Percentiles rank a stretch among this genome's conserved stretches.
Conservation (phyloP, 2,797 vertebrate genomes). For the Numenius phaeopus region DNA sequence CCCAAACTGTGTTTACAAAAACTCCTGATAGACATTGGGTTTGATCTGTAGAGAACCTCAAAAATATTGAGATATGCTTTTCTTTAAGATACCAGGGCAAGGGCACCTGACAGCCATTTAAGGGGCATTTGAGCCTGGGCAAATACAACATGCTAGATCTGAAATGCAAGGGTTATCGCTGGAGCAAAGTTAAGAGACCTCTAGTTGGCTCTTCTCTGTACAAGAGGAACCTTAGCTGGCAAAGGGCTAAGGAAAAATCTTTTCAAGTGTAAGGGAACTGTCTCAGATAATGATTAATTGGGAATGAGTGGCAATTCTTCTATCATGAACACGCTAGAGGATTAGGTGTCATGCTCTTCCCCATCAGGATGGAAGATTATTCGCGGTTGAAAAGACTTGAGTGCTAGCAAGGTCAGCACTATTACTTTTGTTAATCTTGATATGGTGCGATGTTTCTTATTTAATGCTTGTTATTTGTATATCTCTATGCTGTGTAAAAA, state of each 20-base stretch:
- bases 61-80: not conserved
- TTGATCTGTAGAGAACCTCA: not conserved
- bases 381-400: slow-evolving; percentile 67
- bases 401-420: slow-evolving; percentile 68
- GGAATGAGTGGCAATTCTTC: slow-evolving; percentile 52
- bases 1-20: not conserved
- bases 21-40: not conserved
- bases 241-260: slow-evolving; percentile 13
- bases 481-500: slow-evolving; percentile 42
- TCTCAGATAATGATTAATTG: slow-evolving; percentile 59
- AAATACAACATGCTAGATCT: not conserved
- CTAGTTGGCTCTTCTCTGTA: not conserved
- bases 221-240: not conserved
- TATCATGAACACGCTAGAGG: slow-evolving; percentile 45
- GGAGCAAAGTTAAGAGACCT: not conserved
- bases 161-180: not conserved
- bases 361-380: slow-evolving; percentile 60
- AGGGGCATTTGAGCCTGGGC: not conserved
- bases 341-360: slow-evolving; percentile 53
- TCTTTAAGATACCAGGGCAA: not conserved
- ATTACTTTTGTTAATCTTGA: slow-evolving; percentile 73
- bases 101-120: not conserved
- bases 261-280: not conserved
- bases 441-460: slow-evolving; percentile 64
- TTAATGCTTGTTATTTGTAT: slow-evolving; percentile 74